Conservation (phyloP, 1,140 invertebrate species). For the Dreissena rostriformis region DNA sequence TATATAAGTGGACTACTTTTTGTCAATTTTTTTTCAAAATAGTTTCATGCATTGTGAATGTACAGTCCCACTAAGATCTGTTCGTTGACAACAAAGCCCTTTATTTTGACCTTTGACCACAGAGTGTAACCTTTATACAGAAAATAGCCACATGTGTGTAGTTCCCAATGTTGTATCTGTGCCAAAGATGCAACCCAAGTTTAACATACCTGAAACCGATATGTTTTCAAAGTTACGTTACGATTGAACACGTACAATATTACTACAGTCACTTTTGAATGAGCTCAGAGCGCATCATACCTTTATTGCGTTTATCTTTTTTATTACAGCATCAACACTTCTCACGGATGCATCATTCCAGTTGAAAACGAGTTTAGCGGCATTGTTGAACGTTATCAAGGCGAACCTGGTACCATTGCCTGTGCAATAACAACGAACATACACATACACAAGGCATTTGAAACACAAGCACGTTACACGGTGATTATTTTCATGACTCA, state of each 20-base stretch:
- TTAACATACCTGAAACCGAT: background rate
- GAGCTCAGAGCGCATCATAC: background rate
- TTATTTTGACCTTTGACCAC: too few relatives aligned
- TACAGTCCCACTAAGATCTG: too few relatives aligned
- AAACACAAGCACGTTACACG: background rate
- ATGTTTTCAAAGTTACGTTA: background rate
- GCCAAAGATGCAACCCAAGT: background rate
- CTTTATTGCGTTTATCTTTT: conserved; percentile 5
- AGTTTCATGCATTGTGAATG: too few relatives aligned
- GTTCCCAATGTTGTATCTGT: background rate
- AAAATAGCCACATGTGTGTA: background rate
- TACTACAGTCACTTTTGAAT: background rate
- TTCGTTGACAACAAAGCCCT: too few relatives aligned
- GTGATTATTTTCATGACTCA: too few relatives aligned
- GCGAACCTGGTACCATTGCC: conserved; percentile 28
- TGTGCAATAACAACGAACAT: background rate
- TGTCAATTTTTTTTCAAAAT: too few relatives aligned
- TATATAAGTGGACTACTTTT: too few relatives aligned
- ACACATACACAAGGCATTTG: background rate
- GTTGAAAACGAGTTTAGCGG: background rate
- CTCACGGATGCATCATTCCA: conserved; percentile 2
- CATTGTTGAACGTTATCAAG: conserved; percentile 11
- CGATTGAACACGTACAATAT: background rate
- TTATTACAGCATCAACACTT: conserved; percentile 5
- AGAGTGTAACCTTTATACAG: too few relatives aligned